Percentiles rank a stretch among this genome's conserved stretches.
Conservation (phyloP, 1,140 invertebrate species). For the Leptinotarsa lineolata region DNA sequence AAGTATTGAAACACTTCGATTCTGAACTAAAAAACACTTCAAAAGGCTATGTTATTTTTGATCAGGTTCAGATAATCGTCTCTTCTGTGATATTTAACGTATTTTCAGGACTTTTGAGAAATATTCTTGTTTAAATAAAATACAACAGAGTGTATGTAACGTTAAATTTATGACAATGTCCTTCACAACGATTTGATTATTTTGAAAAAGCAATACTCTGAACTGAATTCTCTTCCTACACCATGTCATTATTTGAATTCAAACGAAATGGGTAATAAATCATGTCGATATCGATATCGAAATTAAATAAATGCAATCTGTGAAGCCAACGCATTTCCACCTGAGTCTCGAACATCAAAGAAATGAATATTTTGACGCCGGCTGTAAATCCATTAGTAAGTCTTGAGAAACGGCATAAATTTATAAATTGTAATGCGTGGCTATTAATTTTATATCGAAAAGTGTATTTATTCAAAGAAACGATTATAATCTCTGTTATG, state of each 20-base stretch:
- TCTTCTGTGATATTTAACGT: too few relatives aligned
- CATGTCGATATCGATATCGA: not conserved
- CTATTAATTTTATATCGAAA: constrained; percentile 32
- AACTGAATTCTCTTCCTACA: too few relatives aligned
- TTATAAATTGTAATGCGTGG: constrained; percentile 24
- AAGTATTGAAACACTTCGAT: too few relatives aligned
- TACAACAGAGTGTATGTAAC: too few relatives aligned
- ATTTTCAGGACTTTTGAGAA: too few relatives aligned
- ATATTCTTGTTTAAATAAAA: too few relatives aligned
- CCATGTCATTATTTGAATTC: not conserved
- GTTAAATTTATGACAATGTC: too few relatives aligned
- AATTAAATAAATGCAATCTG: not conserved
- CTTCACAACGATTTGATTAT: too few relatives aligned
- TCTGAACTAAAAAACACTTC: too few relatives aligned
- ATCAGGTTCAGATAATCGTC: too few relatives aligned
- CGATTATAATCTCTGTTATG: constrained; percentile 52
- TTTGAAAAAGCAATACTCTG: too few relatives aligned
- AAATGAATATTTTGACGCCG: constrained; percentile 15
- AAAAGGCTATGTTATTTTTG: too few relatives aligned
- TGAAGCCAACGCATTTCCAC: not conserved
- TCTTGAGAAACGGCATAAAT: constrained; percentile 24
- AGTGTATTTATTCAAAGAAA: constrained; percentile 52
- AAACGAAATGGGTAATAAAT: not conserved
- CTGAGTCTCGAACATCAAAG: constrained; percentile 7
- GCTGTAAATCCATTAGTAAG: constrained; percentile 1